Evolutionary conservation across 1,140 invertebrate species (phyloP).

Genomic region (Diabrotica virgifera): DNA sequence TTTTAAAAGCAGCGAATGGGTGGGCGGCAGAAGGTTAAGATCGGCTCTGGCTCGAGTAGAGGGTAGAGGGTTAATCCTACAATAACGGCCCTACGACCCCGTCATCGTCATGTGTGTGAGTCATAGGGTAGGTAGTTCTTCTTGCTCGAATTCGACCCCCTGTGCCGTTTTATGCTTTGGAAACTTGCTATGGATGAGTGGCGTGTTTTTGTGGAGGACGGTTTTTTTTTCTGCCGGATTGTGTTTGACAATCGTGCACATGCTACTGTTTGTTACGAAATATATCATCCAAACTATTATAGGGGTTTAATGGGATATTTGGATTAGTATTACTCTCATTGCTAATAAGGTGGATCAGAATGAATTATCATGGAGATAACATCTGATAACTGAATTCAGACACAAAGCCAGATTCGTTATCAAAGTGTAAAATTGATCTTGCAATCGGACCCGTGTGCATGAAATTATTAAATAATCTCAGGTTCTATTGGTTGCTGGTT

Average conservation of each 20-base stretch:
- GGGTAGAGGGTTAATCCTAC: constrained; percentile 16
- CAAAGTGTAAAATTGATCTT: too few relatives aligned
- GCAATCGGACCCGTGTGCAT: too few relatives aligned
- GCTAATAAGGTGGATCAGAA: too few relatives aligned
- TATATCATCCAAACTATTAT: background rate
- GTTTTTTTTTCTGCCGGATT: constrained; percentile 2
- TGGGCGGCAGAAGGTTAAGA: constrained; percentile 12
- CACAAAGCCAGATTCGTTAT: too few relatives aligned
- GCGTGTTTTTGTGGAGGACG: constrained; percentile 8
- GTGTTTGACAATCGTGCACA: background rate
- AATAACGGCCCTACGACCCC: constrained; percentile 16
- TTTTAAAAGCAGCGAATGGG: constrained; percentile 5
- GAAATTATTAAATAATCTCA: too few relatives aligned
- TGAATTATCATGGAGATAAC: too few relatives aligned
- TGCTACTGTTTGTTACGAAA: background rate
- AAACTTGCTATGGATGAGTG: background rate
- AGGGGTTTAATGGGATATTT: background rate
- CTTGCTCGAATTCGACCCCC: constrained; percentile 10
- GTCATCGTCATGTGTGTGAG: constrained; percentile 6
- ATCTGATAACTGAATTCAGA: too few relatives aligned
- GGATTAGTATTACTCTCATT: too few relatives aligned
- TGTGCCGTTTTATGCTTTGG: constrained; percentile 12
- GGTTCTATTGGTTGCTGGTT: too few relatives aligned
- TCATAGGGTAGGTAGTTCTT: constrained; percentile 20
- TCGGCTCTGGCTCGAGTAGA: too few relatives aligned